phyloP scores from a whole-genome alignment of 1,140 invertebrate species.

The Drosophila subobscura region DNA sequence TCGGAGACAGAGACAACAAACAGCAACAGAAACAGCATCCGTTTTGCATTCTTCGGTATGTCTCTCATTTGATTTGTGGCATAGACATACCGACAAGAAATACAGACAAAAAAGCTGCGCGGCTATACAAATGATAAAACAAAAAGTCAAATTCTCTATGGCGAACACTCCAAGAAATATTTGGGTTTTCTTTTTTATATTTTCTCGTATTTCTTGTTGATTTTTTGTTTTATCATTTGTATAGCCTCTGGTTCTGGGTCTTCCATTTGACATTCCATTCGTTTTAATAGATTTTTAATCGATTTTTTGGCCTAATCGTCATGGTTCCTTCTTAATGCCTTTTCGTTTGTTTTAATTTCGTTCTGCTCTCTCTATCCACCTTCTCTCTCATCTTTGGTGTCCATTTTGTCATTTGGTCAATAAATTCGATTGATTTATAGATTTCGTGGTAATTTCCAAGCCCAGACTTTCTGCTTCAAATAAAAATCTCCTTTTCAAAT shows the following conservation, averaged over 20 bases:
- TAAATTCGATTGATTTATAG: constrained; percentile 74
- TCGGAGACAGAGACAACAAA: constrained; percentile 8
- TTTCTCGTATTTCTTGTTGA: neutral
- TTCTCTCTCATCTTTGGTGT: constrained; percentile 2
- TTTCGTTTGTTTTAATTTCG: constrained; percentile 56
- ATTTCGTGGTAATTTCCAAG: constrained; percentile 49
- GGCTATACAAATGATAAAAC: too few species aligned
- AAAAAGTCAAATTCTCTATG: too few species aligned
- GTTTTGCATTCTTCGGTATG: constrained; percentile 53
- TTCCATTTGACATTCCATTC: constrained; percentile 70
- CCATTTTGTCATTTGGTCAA: constrained; percentile 69
- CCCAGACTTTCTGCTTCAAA: constrained; percentile 27
- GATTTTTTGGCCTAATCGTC: constrained; percentile 55
- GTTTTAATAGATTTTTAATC: constrained; percentile 80
- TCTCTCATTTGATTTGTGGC: constrained; percentile 70
- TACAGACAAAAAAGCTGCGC: constrained; percentile 7
- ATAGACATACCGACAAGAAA: constrained; percentile 52
- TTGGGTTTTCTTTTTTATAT: constrained; percentile 52
- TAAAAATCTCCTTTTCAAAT: constrained; percentile 36
- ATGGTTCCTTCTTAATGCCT: constrained; percentile 57
- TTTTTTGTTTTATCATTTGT: constrained; percentile 57
- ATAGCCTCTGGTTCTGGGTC: constrained; percentile 49
- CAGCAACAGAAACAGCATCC: constrained; percentile 17
- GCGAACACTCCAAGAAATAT: constrained; percentile 47
- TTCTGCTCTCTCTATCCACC: constrained; percentile 11